Base-by-base conservation (phyloP, 2,113 vertebrate species). In the Phaethornis superciliosus region DNA sequence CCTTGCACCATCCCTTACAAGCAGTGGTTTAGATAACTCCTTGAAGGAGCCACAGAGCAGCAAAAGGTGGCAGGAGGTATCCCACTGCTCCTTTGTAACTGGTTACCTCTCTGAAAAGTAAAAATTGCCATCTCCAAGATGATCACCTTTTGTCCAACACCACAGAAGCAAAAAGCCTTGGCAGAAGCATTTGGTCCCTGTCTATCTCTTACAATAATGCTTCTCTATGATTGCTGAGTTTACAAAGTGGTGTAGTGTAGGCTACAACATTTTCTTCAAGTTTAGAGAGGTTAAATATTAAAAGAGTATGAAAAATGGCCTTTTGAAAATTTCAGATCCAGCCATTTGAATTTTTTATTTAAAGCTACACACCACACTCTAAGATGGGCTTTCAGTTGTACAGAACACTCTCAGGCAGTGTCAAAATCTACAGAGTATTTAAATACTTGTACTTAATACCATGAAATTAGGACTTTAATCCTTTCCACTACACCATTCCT, bases 171-270 rank as follows among this genome's bases (percentile, higher is more conserved):
- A 65, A 78, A 37, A 0, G 0, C 22, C 6, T 0, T 13, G 33
- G 58, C 26, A 23, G 35, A 28, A 75, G 65, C 52, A 49, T 28
- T 13, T 67, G 63, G 30, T 10, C 35, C 72, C 65, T 64, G 51
- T 12, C 62, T 20, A 4, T 7, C 40, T 46, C 28, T n/a, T 90
- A 20, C 4, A 46, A 3, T 37, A 63, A 32, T 9, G n/a, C 19
- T 85, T 16, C 4, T 5, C 17, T 26, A 18, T 13, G 30, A 2
- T 2, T 74, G 64, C 62, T 33, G 52, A 80, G 26, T 49, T 2
- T 2, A 2, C 3, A 6, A 2, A 12, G 2, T 15, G 22, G 8
- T 1, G 1, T 12, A 24, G 4, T 11, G 12, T 16, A 32, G 1
- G 3, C 33, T 52, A 10, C 15, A 81, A 6, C 26, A n/a, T 58